phyloP scores from a whole-genome alignment of 1,140 invertebrate genomes.

The Drosophila micromelanica region DNA sequence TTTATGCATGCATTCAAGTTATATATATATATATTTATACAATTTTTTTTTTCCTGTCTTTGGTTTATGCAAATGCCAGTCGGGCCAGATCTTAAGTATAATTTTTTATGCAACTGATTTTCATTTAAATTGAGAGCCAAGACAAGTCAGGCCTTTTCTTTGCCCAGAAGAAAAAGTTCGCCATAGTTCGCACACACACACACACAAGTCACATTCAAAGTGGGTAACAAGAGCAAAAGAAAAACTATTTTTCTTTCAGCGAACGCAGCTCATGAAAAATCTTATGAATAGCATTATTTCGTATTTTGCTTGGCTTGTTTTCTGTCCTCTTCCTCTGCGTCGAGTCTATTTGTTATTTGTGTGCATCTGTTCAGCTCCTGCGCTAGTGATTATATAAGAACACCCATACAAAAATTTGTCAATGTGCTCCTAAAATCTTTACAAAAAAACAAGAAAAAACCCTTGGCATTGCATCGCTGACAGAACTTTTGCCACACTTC shows the following conservation, averaged over 20 bases:
- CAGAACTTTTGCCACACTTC: constrained; percentile 42
- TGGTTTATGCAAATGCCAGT: constrained; percentile 52
- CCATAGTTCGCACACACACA: constrained; percentile 13
- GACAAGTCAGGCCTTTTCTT: constrained; percentile 45
- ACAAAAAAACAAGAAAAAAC: background rate
- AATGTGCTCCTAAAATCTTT: constrained; percentile 24
- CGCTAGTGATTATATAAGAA: constrained; percentile 49
- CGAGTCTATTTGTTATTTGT: constrained; percentile 28
- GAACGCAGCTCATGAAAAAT: constrained; percentile 49
- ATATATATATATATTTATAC: constrained; percentile 11
- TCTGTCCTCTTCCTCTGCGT: background rate
- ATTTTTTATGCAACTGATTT: constrained; percentile 63
- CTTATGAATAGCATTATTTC: constrained; percentile 74
- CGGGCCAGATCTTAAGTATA: constrained; percentile 51
- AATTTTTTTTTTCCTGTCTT: constrained; percentile 21
- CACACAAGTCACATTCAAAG: constrained; percentile 25
- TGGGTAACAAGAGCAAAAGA: constrained; percentile 16
- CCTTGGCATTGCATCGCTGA: background rate
- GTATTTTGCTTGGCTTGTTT: constrained; percentile 37
- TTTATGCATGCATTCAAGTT: constrained; percentile 49
- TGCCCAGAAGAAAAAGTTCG: constrained; percentile 47
- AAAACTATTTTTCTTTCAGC: constrained; percentile 56
- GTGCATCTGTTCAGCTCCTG: constrained; percentile 30
- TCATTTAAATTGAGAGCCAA: constrained; percentile 68
- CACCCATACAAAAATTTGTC: constrained; percentile 55